phyloP scores from a whole-genome alignment of 1,140 invertebrate species.

The Cryptotermes secundus region DNA sequence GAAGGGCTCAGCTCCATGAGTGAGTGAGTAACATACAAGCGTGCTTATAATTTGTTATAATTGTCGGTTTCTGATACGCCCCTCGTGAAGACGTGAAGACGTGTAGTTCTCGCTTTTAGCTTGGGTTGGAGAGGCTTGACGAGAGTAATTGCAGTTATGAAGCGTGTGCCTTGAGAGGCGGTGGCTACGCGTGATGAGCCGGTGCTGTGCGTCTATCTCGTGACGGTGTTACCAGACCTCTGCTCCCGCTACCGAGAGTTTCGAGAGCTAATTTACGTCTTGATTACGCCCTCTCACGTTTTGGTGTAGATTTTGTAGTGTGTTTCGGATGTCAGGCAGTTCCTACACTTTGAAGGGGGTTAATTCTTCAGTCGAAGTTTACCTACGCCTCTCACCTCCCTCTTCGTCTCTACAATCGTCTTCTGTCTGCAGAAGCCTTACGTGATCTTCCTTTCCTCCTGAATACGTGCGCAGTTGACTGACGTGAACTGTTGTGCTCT shows the following conservation, averaged over 20 bases:
- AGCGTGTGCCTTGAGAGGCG: too few species aligned
- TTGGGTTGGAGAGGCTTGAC: too few species aligned
- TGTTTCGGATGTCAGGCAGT: not conserved
- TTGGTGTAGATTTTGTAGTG: not conserved
- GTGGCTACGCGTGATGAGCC: too few species aligned
- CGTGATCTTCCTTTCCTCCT: not conserved
- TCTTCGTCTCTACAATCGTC: not conserved
- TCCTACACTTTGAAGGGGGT: not conserved
- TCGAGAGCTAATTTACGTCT: constrained; percentile 26
- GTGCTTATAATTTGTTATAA: too few species aligned
- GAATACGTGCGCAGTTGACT: not conserved
- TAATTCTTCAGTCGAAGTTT: not conserved
- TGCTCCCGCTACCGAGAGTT: constrained; percentile 12
- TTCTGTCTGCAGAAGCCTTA: not conserved
- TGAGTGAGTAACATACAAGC: too few species aligned
- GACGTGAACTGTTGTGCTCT: not conserved
- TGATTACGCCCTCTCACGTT: constrained; percentile 19
- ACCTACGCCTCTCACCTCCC: not conserved
- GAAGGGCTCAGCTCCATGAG: too few species aligned
- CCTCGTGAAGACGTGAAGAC: too few species aligned
- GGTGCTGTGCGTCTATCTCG: not conserved
- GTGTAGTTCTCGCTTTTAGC: too few species aligned
- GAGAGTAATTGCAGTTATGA: too few species aligned
- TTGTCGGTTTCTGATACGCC: too few species aligned
- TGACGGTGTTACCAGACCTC: not conserved